Base-by-base conservation (phyloP, 2,797 vertebrate species). In the Pseudomugil gertrudae region DNA sequence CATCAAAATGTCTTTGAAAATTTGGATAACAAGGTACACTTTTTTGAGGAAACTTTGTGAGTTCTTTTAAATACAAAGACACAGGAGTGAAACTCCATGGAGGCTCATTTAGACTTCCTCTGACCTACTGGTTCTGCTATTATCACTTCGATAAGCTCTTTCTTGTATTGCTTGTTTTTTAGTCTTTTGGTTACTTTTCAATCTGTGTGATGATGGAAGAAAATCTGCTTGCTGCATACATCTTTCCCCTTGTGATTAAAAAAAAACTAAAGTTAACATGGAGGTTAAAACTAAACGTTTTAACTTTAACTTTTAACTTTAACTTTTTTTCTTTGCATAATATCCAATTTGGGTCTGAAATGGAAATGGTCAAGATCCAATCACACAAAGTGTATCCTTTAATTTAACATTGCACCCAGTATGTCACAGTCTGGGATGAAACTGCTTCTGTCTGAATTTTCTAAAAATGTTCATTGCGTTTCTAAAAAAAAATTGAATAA, bases 301-400 rank as follows among this genome's bases (percentile, higher is more conserved):
- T 5, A 45, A 15, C 14, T 33, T 24, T 3, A 17, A 21, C 17
- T 30, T 64, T n/a, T 17, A 48, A 3, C n/a, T n/a, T n/a, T n/a
- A n/a, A n/a, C n/a, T n/a, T n/a, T n/a, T n/a, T n/a, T n/a, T 26
- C 5, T 26, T 14, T 14, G 48, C 48, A 26, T 4, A 10, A 23
- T 15, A 15, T 26, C 7, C 13, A 21, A 15, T 0, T 1, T 11
- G 51, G 19, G 13, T 45, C 9, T 57, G 56, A 27, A 19, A 14
- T 54, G 54, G 35, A 64, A 19, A 62, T 30, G 9, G 32, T 51
- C 52, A 64, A 33, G 57, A 45, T 21, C 59, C 53, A 9, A 4
- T 19, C 9, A 48, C 43, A 76, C 74, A 82, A 67, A 80, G 54
- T 45, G 32, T 14, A 54, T 71, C 66, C 65, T 74, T 76, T 35